Base-by-base conservation (phyloP, 1,140 invertebrate genomes). In the Pseudomyrmex dendroicus region DNA sequence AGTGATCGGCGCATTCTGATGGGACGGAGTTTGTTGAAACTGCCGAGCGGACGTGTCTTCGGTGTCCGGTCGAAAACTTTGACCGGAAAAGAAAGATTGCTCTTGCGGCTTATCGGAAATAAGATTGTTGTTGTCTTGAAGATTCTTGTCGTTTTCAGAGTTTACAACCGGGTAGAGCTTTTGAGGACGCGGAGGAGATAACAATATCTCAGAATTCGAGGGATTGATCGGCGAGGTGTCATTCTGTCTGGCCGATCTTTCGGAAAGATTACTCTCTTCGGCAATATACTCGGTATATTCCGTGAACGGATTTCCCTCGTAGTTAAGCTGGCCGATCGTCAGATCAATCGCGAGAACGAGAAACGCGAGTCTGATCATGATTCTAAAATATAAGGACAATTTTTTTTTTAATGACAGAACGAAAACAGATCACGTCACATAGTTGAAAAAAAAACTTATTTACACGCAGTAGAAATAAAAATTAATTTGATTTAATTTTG, bases 221-320 rank as follows among this genome's bases (percentile, higher is more conserved):
- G 56, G 20, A 56, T 86, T n/a, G 44, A 25, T 54, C 5, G 76
- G 7, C 5, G 76, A 7, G 59, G 12, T 57, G n/a, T 57, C 44
- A n/a, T 67, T 54, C 22, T 46, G 57, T 62, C 66, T 66, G 66
- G 87, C 80, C 5, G 84, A 82, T 57, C 77, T 86, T 52, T 86
- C 73, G 0, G 85, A 89, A 25, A 89, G 73, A 17, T 90, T 91
- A 20, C 91, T 90, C 67, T 94, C 93, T 59, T 93, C 92, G 0
- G 93, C 93, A 4, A 90, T 90, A 73, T 93, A 93, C 15, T 93
- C 92, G 0, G 90, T 94, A 70, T 91, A 89, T 20, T 93, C 93
- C 17, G 93, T 94, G 22, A 92, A 68, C 20, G 93, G 92, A 82
- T 91, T 94, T 72, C 93, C 93, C 52, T 93, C 91, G 84, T 90